Evolutionary conservation across 2,888 invertebrate species (phyloP), one percentile per base, ranked within the genome.

Genomic region (Gymnosoma rotundatum): DNA sequence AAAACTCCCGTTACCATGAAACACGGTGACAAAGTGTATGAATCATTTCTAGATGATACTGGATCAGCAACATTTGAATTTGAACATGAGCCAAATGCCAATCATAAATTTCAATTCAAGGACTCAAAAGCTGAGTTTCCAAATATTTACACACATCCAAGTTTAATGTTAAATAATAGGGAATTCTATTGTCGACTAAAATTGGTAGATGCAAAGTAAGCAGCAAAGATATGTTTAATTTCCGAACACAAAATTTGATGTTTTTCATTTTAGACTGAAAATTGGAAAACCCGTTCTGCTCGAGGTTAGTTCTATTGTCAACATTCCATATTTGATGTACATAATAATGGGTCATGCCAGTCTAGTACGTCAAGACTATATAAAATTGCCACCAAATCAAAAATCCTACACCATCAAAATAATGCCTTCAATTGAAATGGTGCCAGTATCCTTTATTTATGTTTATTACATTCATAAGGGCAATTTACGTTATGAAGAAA

Each of bases 31-130:
- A 58, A 72, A 21, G 50, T 50, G 4, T 82, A 82, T 54, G 64
- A 48, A 21, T 38, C 64, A 0, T 38, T 54, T 48, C 38, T 78
- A 12, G 38, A 81, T 60, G 25, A 8, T 2, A 58, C 42, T 25
- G 76, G 82, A 0, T 20, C 42, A n/a, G 82, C 76, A 12, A 58
- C 20, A 38, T 74, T 82, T 60, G 82, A 82, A 42, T 76, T 76
- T 72, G 70, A 76, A n/a, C 52, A 82, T 45, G 93, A 90, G 2
- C 2, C 25, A 14, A 21, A 58, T 25, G 78, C 20, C 8, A 21
- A 72, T 16, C 58, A 76, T 54, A 1, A 16, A 10, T 82, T 82
- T 72, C 12, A 70, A 32, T 82, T 38, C 48, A 56, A 70, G 18
- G 52, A 73, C n/a, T 64, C 72, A 2, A 52, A 21, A 5, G 12